Evolutionary conservation across 2,888 invertebrate genomes (phyloP), one percentile per base, ranked within the genome.

Genomic region (Eristalis arbustorum): DNA sequence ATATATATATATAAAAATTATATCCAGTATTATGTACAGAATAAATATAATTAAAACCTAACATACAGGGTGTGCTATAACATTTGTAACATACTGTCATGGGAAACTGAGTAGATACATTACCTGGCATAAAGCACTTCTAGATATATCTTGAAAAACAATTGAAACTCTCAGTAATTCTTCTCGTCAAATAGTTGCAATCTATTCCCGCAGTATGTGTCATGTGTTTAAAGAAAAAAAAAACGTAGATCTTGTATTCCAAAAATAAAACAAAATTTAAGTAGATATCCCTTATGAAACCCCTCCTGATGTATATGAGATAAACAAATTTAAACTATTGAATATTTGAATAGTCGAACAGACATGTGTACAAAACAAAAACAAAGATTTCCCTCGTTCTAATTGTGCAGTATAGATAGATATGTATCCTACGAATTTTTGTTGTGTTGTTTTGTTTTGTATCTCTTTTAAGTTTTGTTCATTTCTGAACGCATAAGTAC

Each of bases 241-340:
- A 49, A 49, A 18, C 10, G 13, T 49, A 57, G n/a, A 37, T 31
- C 37, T 1, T 63, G 49, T 61, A 13, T 31, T 31, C 1, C 14
- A 69, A 49, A 5, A 49, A 63, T 10, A 14, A 57, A 57, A 74
- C 28, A 28, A 22, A 10, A 28, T 59, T 64, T 63, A 57, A 66
- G 74, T 84, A 76, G 63, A 72, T 67, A 84, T 67, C 84, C 84
- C 84, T 84, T 84, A 84, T 84, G 62, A 84, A 84, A 63, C 84
- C 84, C 84, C 84, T 84, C 84, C 84, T 84, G 59, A 73, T 84
- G 79, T 84, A 84, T 28, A 76, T 80, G 23, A 76, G 23, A 72
- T 56, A 75, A 67, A 42, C 42, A 42, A 42, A 37, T 18, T 57
- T 28, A 61, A 56, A 34, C 42, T 31, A 72, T 72, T 25, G 66